Conservation (phyloP, 2,113 vertebrate genomes). For the Chrysemys picta region DNA sequence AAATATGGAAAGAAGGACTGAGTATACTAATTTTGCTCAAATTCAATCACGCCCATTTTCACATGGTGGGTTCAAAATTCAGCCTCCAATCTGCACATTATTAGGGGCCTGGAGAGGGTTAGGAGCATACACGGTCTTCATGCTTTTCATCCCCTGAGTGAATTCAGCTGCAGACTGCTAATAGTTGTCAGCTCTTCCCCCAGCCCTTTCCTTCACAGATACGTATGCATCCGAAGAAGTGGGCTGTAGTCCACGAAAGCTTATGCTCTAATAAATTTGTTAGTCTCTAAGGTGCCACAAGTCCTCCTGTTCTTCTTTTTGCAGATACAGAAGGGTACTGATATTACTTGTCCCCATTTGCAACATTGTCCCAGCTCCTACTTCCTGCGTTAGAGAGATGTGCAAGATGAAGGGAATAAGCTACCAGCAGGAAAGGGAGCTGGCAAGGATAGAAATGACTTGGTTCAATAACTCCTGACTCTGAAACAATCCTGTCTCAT, state of each 20-base stretch:
- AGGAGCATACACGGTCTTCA: not conserved
- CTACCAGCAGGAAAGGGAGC: not conserved
- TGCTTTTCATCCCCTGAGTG: not conserved
- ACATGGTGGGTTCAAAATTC: not conserved
- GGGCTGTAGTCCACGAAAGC: too few relatives aligned
- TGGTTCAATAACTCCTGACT: not conserved
- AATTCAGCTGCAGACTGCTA: not conserved
- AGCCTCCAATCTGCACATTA: not conserved
- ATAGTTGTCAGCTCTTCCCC: not conserved
- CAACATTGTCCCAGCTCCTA: not conserved
- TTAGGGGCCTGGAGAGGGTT: not conserved
- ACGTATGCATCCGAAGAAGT: too few relatives aligned
- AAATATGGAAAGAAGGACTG: not conserved
- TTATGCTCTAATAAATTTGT: too few relatives aligned
- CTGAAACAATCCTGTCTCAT: not conserved
- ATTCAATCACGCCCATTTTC: not conserved
- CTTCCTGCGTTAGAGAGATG: not conserved
- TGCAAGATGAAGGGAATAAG: not conserved
- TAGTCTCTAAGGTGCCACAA: too few relatives aligned
- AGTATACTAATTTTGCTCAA: not conserved
- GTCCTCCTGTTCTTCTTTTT: too few relatives aligned
- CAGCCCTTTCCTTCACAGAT: not conserved
- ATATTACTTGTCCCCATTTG: not conserved
- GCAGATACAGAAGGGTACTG: not conserved
- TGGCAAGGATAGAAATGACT: not conserved